Evolutionary conservation across 2,113 vertebrate species (phyloP).

Genomic region (Acrocephalus arundinaceus): DNA sequence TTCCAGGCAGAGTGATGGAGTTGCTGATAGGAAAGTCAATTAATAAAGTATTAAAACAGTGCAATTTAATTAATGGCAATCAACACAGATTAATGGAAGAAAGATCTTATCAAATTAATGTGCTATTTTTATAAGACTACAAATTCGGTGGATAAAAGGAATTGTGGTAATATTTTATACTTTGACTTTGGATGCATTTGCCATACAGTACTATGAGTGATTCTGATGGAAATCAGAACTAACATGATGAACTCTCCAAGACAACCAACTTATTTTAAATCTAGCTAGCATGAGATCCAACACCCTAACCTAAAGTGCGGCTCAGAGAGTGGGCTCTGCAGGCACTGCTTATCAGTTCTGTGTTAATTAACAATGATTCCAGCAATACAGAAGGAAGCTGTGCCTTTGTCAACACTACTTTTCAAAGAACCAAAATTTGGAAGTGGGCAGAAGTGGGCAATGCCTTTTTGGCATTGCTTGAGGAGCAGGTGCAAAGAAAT

Average conservation of each 20-base stretch:
- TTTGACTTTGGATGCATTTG: neutral
- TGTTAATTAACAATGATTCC: neutral
- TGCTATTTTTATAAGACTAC: constrained; percentile 42
- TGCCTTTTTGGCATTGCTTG: neutral
- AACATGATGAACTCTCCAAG: neutral
- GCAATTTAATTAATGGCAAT: constrained; percentile 65
- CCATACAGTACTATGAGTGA: neutral
- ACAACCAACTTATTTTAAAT: neutral
- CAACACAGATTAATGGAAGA: constrained; percentile 52
- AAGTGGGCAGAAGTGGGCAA: neutral
- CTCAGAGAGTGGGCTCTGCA: neutral
- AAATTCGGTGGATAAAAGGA: constrained; percentile 38
- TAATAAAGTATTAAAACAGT: constrained; percentile 55
- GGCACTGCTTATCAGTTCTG: neutral
- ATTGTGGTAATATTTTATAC: neutral
- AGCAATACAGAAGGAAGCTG: neutral
- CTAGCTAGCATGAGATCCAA: neutral
- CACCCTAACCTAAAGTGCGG: neutral
- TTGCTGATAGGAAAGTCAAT: constrained; percentile 57
- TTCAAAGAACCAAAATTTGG: neutral
- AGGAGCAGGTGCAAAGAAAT: neutral
- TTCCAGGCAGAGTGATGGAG: constrained; percentile 47
- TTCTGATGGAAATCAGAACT: neutral
- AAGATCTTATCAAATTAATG: constrained; percentile 59
- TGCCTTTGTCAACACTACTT: neutral